Conservation (phyloP, 2,888 invertebrate genomes). For the Melitaea athalia region DNA sequence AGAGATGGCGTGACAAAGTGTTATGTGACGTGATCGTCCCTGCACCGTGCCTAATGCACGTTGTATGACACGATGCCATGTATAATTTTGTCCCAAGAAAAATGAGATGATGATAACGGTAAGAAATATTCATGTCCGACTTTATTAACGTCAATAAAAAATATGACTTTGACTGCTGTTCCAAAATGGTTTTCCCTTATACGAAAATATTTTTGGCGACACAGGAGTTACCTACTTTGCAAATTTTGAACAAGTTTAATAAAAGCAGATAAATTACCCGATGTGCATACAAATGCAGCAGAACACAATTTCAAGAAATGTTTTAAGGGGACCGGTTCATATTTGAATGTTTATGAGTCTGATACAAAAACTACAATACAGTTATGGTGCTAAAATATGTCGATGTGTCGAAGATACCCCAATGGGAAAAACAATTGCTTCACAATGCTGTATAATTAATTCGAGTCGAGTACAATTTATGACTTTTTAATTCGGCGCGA, state of each 20-base stretch:
- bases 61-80: slow-evolving; percentile 43
- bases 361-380: slow-evolving; percentile 43
- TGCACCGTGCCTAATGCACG: slow-evolving; percentile 64
- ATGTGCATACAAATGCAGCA: slow-evolving; percentile 25
- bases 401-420: slow-evolving; percentile 49
- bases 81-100: slow-evolving; percentile 50
- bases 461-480: slow-evolving; percentile 59
- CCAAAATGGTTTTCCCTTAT: not conserved
- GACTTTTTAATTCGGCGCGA: slow-evolving; percentile 61
- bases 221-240: not conserved
- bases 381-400: slow-evolving; percentile 46
- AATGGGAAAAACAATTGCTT: slow-evolving; percentile 50
- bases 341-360: slow-evolving; percentile 41
- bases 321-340: slow-evolving; percentile 10
- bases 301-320: slow-evolving; percentile 6
- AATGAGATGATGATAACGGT: slow-evolving; percentile 58
- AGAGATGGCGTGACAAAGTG: slow-evolving; percentile 56
- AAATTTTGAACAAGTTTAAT: not conserved
- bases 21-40: slow-evolving; percentile 49
- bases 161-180: not conserved
- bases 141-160: not conserved
- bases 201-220: not conserved
- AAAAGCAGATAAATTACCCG: slow-evolving; percentile 34
- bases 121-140: not conserved
- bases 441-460: slow-evolving; percentile 53